Evolutionary conservation across 2,113 vertebrate genomes (phyloP), one percentile per base, ranked within the genome.

Genomic region (Etheostoma cragini): DNA sequence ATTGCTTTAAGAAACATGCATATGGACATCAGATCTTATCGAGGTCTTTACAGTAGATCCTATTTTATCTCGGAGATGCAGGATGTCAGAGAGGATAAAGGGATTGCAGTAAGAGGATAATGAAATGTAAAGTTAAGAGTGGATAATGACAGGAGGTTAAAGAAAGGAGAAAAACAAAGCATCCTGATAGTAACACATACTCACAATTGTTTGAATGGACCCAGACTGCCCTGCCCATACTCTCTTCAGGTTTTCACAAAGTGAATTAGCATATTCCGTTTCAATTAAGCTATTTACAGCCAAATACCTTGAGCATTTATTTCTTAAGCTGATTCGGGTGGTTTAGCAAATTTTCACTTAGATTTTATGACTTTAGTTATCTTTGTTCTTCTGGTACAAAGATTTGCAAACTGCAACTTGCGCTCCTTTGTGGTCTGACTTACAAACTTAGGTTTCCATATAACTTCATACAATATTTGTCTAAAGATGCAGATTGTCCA

Each of bases 41-140:
- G 47, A 53, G 50, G 53, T 64, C 16, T 82, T 77, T 47, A 60
- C 52, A 66, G 68, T 54, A 19, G 49, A 53, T 76, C 62, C 65
- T 69, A 80, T 74, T 85, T 88, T 86, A 84, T 87, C 74, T 30
- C 14, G 22, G 57, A 52, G 80, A 76, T 57, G 61, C n/a, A 80
- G 84, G 74, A 77, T 72, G 87, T 76, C 16, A 6, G 65, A 16
- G 86, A 35, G 81, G 87, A 83, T 88, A 78, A 89, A 76, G 24
- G 78, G 88, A 90, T 91, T 90, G 24, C n/a, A 77, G 83, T 90
- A 88, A 93, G 91, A 90, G 83, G 91, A 92, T 92, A 82, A 90
- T 83, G 76, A 82, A 83, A 82, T 81, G 81, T 88, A 79, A 76
- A 83, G 82, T 78, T 85, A 58, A 75, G 80, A 83, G 86, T 84